A percentile compares a stretch with the other conserved stretches of the same genome.
These are phyloP conservation scores for Acheta domesticus DNA, from an alignment of 2,888 invertebrate genomes.

Conservation along the genomic window DNA sequence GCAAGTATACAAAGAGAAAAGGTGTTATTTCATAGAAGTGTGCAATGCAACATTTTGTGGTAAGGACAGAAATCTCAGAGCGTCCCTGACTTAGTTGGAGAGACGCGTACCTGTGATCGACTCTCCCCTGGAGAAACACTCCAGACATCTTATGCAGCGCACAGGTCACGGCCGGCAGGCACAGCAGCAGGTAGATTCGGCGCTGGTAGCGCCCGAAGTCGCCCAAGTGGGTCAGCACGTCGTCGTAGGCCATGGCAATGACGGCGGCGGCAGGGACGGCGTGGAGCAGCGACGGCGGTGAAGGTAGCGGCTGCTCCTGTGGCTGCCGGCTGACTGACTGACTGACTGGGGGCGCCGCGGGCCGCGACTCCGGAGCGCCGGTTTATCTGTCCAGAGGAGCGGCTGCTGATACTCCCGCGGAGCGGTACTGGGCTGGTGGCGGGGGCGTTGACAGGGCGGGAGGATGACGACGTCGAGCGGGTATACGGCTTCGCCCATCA, in stretches of 20 bases:
- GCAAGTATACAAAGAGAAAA: too few species aligned
- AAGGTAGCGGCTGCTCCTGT: too few species aligned
- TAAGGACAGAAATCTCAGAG: too few species aligned
- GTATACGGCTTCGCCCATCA: too few species aligned
- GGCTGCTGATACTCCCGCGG: too few species aligned
- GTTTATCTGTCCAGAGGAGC: background rate
- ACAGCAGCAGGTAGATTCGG: slow-evolving; percentile 63
- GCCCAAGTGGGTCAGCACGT: slow-evolving; percentile 62
- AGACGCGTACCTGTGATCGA: slow-evolving; percentile 55
- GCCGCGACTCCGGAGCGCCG: background rate
- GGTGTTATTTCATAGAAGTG: too few species aligned
- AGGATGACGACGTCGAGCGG: too few species aligned
- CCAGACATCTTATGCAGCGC: slow-evolving; percentile 71
- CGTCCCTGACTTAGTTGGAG: background rate
- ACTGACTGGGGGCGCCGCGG: background rate
- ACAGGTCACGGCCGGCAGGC: slow-evolving; percentile 66
- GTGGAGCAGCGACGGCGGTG: background rate
- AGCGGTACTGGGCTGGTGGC: too few species aligned
- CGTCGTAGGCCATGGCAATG: slow-evolving; percentile 63
- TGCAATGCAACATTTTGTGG: too few species aligned
- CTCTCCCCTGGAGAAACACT: slow-evolving; percentile 65
- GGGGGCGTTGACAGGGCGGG: too few species aligned
- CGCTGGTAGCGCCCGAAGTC: slow-evolving; percentile 69
- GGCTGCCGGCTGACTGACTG: background rate
- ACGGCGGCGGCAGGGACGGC: background rate